Conservation (phyloP, 2,113 vertebrate genomes). For the Corynorhinus townsendii region DNA sequence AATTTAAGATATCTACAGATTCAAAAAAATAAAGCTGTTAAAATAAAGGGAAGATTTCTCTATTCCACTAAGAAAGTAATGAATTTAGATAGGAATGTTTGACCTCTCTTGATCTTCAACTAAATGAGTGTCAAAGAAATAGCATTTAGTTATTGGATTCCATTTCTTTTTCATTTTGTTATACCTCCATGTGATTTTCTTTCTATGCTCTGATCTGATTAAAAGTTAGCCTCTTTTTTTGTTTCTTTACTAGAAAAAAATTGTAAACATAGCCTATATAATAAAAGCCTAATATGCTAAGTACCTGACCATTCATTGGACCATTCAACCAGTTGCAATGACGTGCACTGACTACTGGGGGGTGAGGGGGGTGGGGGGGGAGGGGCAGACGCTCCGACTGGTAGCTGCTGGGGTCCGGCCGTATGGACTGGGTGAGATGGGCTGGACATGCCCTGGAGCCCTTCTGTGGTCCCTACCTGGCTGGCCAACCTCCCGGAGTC, state of each 20-base stretch:
- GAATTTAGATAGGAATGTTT: background rate
- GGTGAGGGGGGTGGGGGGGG: no score
- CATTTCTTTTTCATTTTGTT: background rate
- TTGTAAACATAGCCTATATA: background rate
- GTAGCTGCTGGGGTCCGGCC: no score
- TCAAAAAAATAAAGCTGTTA: background rate
- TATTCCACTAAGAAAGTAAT: background rate
- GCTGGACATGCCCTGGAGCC: no score
- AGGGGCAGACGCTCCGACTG: no score
- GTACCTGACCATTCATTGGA: no score
- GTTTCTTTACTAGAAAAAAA: background rate
- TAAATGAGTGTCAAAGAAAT: background rate
- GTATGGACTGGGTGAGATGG: no score
- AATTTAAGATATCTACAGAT: background rate
- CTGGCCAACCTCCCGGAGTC: no score
- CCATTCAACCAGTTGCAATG: no score
- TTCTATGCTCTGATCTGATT: background rate
- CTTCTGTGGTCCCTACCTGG: no score
- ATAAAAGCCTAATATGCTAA: no score
- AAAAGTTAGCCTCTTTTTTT: background rate
- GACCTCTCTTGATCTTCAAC: background rate
- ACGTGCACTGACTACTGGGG: no score
- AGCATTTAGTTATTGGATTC: background rate
- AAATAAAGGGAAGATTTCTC: background rate
- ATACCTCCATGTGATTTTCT: background rate